These are phyloP conservation scores for Crotalus tigris DNA, from an alignment of 2,113 vertebrate species.

Conservation along the genomic window DNA sequence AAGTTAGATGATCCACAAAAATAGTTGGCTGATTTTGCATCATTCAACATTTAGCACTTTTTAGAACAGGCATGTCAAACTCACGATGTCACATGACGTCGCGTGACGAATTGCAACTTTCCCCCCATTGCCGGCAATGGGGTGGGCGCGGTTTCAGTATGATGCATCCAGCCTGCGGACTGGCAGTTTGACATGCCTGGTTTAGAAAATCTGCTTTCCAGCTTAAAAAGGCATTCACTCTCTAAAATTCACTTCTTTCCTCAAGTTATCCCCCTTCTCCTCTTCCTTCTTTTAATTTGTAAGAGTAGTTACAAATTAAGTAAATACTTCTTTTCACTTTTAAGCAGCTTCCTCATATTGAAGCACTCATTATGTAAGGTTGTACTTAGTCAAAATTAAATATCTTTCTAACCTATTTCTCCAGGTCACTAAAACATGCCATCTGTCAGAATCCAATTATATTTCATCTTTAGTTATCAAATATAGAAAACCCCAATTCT, in stretches of 20 bases:
- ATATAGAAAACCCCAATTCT: no score
- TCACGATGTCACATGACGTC: no score
- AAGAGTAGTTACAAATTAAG: not conserved
- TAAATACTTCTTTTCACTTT: not conserved
- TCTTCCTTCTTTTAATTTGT: not conserved
- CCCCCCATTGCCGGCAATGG: no score
- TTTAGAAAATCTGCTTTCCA: not conserved
- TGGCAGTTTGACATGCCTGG: no score
- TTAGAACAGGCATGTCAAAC: not conserved
- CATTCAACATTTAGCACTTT: not conserved
- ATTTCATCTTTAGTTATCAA: no score
- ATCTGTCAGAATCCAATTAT: no score
- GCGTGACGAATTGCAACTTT: no score
- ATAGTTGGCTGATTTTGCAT: not conserved
- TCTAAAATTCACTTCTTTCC: not conserved
- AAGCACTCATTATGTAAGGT: not conserved
- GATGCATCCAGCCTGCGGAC: no score
- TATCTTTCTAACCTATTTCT: not conserved
- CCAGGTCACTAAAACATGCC: not conserved
- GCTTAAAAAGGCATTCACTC: not conserved
- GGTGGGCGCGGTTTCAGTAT: no score
- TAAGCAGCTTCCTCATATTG: not conserved
- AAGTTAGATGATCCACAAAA: not conserved
- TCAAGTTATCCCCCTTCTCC: not conserved
- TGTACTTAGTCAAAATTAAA: not conserved